phyloP scores from a whole-genome alignment of 1,140 invertebrate species.

The Thalassaphorura encarpata region DNA sequence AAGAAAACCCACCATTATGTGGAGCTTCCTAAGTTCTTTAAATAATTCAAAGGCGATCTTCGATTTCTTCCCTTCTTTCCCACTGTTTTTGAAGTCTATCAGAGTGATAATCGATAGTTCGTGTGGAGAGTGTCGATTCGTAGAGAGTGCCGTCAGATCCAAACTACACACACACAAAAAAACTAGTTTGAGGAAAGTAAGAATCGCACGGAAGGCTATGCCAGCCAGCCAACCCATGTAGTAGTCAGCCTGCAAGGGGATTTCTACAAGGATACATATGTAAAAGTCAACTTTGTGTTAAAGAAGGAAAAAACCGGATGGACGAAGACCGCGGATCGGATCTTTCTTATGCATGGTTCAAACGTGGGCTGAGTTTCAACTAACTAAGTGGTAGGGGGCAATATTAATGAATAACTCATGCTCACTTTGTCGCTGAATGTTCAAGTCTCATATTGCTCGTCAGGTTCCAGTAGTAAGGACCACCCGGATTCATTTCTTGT shows the following conservation, averaged over 20 bases:
- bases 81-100: slow-evolving; percentile 32
- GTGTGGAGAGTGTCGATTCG: slow-evolving; percentile 27
- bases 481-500: not conserved
- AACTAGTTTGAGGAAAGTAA: slow-evolving; percentile 1
- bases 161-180: slow-evolving; percentile 24
- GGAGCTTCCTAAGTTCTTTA: slow-evolving; percentile 27
- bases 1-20: slow-evolving; percentile 22
- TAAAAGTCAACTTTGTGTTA: too few species aligned
- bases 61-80: slow-evolving; percentile 26
- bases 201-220: too few species aligned
- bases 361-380: too few species aligned
- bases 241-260: too few species aligned
- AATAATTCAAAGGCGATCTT: slow-evolving; percentile 34
- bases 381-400: too few species aligned
- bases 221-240: too few species aligned
- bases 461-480: slow-evolving; percentile 19
- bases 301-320: too few species aligned
- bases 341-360: too few species aligned
- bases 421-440: slow-evolving; percentile 32
- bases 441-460: slow-evolving; percentile 18
- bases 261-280: too few species aligned
- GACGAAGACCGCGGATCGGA: too few species aligned
- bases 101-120: slow-evolving; percentile 34
- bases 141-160: slow-evolving; percentile 22
- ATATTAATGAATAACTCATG: slow-evolving; percentile 33